These are phyloP conservation scores for Luscinia megarhynchos DNA, from an alignment of 2,797 vertebrate species.

Conservation along the genomic window DNA sequence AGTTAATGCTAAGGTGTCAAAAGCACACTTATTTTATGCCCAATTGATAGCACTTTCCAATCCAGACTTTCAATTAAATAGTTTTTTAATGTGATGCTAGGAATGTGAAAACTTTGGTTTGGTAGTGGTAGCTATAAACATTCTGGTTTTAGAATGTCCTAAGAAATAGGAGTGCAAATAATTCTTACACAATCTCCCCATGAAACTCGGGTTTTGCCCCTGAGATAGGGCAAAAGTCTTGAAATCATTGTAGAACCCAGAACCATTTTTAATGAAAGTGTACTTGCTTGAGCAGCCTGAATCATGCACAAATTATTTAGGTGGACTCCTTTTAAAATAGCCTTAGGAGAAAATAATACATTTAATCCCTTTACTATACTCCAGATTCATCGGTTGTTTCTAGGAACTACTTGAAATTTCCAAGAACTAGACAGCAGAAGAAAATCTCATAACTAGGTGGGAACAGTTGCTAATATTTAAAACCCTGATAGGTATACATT, in stretches of 20 bases:
- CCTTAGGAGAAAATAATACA: neutral
- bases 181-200: neutral
- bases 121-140: neutral
- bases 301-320: neutral
- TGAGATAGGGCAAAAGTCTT: neutral
- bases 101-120: neutral
- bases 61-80: neutral
- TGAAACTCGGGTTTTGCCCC: neutral
- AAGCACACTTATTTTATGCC: neutral
- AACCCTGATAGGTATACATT: neutral
- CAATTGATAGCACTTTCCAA: fast-evolving
- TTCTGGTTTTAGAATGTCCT: neutral
- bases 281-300: neutral
- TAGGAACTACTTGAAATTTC: neutral
- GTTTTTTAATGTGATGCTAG: neutral
- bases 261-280: neutral
- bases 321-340: neutral
- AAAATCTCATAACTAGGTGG: neutral
- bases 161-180: neutral
- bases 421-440: neutral
- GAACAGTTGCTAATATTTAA: neutral
- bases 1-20: neutral
- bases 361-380: neutral
- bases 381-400: neutral
- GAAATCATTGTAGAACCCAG: neutral